phyloP scores from a whole-genome alignment of 2,113 vertebrate species.

The Chloropsis cyanopogon region DNA sequence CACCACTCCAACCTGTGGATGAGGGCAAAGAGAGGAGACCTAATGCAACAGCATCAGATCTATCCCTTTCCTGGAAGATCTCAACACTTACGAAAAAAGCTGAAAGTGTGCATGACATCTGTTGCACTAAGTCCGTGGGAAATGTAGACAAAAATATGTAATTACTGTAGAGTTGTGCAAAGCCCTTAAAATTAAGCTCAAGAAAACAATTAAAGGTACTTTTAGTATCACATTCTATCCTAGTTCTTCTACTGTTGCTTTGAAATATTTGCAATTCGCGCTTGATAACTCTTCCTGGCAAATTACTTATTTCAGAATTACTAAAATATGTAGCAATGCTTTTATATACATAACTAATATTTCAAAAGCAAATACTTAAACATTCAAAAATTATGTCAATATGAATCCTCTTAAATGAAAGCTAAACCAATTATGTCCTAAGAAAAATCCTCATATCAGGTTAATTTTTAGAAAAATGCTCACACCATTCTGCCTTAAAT shows the following conservation, averaged over 20 bases:
- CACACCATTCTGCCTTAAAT: neutral
- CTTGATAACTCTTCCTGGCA: neutral
- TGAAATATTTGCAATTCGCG: neutral
- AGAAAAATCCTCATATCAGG: neutral
- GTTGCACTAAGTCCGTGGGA: neutral
- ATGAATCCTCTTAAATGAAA: neutral
- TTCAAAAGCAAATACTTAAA: neutral
- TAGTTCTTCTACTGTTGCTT: neutral
- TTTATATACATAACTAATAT: neutral
- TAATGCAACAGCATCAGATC: neutral
- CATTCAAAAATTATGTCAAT: neutral
- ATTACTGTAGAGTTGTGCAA: neutral
- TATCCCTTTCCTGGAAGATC: neutral
- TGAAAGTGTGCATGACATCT: neutral
- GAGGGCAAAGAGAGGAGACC: neutral
- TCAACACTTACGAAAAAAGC: neutral
- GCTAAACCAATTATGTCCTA: neutral
- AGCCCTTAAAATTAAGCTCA: neutral
- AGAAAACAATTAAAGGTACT: neutral
- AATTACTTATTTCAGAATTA: neutral
- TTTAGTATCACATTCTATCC: neutral
- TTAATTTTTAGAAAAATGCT: neutral
- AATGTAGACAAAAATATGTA: neutral
- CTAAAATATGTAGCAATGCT: neutral
- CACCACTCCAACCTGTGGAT: accelerated